Conservation (phyloP, 1,140 invertebrate genomes). For the Formica selysi region DNA sequence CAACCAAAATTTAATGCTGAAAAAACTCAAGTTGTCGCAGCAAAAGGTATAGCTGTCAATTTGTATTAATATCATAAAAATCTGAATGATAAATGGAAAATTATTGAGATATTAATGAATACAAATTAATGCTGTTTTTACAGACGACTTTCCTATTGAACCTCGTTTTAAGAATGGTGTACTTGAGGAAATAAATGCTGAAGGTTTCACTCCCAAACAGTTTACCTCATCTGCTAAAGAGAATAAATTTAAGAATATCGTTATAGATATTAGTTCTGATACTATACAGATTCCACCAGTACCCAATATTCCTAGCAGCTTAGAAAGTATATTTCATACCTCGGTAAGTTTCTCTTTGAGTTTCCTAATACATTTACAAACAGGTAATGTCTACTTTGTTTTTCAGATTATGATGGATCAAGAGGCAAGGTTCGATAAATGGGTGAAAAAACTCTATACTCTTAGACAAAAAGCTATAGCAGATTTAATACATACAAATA, state of each 20-base stretch:
- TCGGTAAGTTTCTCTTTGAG: constrained; percentile 78
- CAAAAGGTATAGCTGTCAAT: constrained; percentile 76
- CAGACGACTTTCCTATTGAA: constrained; percentile 83
- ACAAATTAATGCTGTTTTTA: constrained; percentile 31
- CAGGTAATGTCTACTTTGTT: constrained; percentile 22
- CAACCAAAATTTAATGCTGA: constrained; percentile 76
- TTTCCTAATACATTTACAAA: neutral
- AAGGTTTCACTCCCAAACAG: constrained; percentile 83
- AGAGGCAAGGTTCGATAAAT: constrained; percentile 84
- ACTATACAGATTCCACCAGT: constrained; percentile 82
- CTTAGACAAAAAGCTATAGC: constrained; percentile 84
- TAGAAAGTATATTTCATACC: constrained; percentile 85
- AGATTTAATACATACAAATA: constrained; percentile 74
- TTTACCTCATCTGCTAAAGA: constrained; percentile 83
- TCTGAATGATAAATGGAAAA: constrained; percentile 30
- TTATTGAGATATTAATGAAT: neutral
- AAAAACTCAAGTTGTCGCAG: constrained; percentile 71
- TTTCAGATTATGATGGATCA: constrained; percentile 84
- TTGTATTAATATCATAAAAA: constrained; percentile 10
- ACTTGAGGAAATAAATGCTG: constrained; percentile 85
- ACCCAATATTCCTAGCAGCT: constrained; percentile 63
- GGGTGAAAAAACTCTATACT: constrained; percentile 85
- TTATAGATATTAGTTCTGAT: constrained; percentile 83
- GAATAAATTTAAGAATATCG: constrained; percentile 83
- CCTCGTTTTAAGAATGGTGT: constrained; percentile 79